Conservation (phyloP, 1,140 invertebrate species). For the Odontomachus brunneus region DNA sequence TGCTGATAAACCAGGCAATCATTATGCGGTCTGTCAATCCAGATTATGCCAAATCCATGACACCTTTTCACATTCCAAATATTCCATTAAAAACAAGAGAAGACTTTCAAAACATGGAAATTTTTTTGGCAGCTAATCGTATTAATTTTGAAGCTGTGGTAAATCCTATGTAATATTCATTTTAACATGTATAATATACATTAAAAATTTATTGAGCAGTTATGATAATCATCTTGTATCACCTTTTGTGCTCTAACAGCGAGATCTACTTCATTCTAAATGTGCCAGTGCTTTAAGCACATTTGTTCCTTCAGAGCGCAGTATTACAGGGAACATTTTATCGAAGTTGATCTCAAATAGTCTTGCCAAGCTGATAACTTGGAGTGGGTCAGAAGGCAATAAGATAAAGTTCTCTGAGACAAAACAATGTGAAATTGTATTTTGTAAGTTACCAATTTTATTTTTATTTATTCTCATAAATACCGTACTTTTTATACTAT, state of each 20-base stretch:
- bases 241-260: not conserved
- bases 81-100: slow-evolving; percentile 1
- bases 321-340: too few species aligned
- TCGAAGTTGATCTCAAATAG: too few species aligned
- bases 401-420: slow-evolving; percentile 13
- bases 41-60: not conserved
- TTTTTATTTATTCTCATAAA: not conserved
- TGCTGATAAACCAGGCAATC: not conserved
- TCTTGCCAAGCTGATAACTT: slow-evolving; percentile 18
- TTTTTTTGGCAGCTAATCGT: not conserved
- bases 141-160: slow-evolving; percentile 15
- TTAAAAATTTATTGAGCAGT: not conserved
- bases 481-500: not conserved
- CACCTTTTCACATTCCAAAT: not conserved
- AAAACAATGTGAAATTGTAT: slow-evolving; percentile 25
- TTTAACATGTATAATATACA: too few species aligned
- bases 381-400: slow-evolving; percentile 19
- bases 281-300: not conserved
- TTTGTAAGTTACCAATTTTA: slow-evolving; percentile 11
- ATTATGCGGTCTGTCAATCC: slow-evolving; percentile 5
- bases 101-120: slow-evolving; percentile 8
- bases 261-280: slow-evolving; percentile 24
- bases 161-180: not conserved
- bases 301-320: too few species aligned
- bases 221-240: too few species aligned